A percentile compares a stretch with the other conserved stretches of the same genome.
These are phyloP conservation scores for Perca fluviatilis DNA, from an alignment of 2,113 vertebrate genomes.

Conservation along the genomic window DNA sequence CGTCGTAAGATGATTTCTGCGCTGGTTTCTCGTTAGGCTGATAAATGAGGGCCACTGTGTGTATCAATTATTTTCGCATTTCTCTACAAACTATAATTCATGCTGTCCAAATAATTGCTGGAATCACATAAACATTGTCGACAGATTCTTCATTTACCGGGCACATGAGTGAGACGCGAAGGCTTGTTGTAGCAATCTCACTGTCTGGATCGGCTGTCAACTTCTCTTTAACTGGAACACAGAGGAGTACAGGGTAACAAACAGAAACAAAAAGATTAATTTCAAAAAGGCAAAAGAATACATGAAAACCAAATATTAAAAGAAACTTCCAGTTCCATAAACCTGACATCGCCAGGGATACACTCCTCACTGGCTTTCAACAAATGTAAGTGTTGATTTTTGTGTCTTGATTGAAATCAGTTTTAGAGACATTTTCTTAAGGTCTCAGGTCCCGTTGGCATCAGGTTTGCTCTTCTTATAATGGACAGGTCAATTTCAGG, in stretches of 20 bases:
- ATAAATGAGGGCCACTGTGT: not conserved
- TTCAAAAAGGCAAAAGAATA: no score
- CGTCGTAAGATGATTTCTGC: no score
- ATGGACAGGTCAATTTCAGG: not conserved
- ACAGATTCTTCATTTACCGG: slow-evolving; percentile 85
- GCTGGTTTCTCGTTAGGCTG: no score
- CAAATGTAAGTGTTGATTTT: not conserved
- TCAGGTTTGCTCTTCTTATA: not conserved
- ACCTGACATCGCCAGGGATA: not conserved
- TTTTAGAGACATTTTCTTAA: not conserved
- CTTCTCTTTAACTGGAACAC: slow-evolving; percentile 93
- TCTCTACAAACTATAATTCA: not conserved
- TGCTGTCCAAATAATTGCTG: not conserved
- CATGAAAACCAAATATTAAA: not conserved
- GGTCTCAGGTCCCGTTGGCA: no score
- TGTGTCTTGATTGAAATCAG: not conserved
- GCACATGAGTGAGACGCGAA: slow-evolving; percentile 95
- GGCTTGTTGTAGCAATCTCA: slow-evolving; percentile 94
- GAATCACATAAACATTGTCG: not conserved
- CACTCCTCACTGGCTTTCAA: not conserved
- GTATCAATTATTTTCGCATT: not conserved
- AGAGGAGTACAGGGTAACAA: not conserved
- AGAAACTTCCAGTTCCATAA: not conserved
- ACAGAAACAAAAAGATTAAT: not conserved
- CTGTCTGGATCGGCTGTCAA: slow-evolving; percentile 95